phyloP scores from a whole-genome alignment of 2,797 vertebrate genomes.

The Neosilurus hyrtlii region DNA sequence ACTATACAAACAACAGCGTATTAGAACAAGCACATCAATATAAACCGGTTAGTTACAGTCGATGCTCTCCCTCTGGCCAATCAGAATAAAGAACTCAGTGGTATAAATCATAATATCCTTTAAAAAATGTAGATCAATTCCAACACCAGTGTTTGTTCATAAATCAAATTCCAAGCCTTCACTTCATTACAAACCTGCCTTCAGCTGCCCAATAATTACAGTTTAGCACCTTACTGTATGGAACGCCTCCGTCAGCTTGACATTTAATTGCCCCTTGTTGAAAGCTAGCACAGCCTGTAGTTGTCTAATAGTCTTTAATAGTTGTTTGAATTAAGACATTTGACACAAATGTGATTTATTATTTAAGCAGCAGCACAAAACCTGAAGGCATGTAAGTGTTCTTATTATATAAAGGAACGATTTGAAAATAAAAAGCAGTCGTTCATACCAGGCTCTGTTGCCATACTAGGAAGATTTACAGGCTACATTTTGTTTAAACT shows the following conservation, averaged over 20 bases:
- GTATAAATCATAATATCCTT: neutral
- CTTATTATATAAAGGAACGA: neutral
- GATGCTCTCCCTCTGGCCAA: neutral
- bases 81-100: neutral
- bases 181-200: neutral
- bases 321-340: neutral
- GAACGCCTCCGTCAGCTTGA: neutral
- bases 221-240: neutral
- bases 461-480: neutral
- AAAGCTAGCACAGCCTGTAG: neutral
- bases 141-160: too few relatives aligned
- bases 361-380: neutral
- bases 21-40: neutral
- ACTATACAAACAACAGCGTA: neutral
- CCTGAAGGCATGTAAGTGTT: neutral
- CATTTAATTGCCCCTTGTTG: conserved; percentile 6
- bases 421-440: neutral
- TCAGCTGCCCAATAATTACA: conserved; percentile 1
- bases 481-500: conserved; percentile 2
- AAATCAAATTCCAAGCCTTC: neutral
- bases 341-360: neutral
- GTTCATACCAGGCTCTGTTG: neutral
- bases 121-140: neutral
- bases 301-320: neutral
- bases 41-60: neutral